Conservation (phyloP, 2,113 vertebrate species). For the Todiramphus chloris region DNA sequence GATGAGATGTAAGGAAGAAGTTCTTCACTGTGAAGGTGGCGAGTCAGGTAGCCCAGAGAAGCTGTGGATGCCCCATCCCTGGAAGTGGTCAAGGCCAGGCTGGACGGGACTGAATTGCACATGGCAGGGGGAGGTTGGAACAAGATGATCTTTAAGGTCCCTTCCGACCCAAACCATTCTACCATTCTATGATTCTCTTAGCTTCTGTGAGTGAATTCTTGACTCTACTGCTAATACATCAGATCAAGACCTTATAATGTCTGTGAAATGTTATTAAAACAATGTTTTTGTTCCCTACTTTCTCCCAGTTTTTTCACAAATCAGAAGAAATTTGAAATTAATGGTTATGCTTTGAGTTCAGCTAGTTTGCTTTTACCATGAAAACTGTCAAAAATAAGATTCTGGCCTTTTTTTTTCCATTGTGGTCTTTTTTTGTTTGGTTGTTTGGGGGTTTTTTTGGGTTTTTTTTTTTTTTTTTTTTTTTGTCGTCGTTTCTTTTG, state of each 20-base stretch:
- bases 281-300: background rate
- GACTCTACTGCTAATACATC: background rate
- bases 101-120: background rate
- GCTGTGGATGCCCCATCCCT: background rate
- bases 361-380: background rate
- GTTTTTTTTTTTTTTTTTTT: background rate
- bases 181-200: background rate
- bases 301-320: background rate
- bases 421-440: background rate
- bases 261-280: background rate
- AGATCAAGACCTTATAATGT: background rate
- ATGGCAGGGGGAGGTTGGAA: no score
- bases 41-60: no score
- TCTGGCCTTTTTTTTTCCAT: background rate
- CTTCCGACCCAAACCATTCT: no score
- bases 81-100: background rate
- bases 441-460: background rate
- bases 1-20: no score
- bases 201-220: background rate
- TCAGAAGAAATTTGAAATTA: background rate
- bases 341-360: background rate
- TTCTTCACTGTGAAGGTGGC: no score
- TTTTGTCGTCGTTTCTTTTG: no score
- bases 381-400: background rate
- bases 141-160: no score